Base-by-base conservation (phyloP, 2,888 invertebrate genomes). In the Lepidochrysops patricia region DNA sequence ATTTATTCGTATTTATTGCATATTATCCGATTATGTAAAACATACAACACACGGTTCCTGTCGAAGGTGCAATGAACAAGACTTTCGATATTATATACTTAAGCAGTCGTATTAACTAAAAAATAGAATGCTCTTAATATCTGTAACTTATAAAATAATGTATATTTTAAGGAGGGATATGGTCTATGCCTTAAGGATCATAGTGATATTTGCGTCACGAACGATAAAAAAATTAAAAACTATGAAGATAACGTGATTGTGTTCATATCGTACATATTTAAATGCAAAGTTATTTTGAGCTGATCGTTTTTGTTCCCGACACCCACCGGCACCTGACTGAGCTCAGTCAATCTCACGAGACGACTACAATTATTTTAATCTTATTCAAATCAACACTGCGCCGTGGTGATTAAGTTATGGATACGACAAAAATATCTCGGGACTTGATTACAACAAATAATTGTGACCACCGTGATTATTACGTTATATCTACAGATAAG, bases 291-390 rank as follows among this genome's bases (percentile, higher is more conserved):
- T 65, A 66, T 70, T 63, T 64, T 72, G 74, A 54, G 54, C 32
- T 29, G 12, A 54, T 32, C 32, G 54, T 15, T 82, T 82, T 82
- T 80, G 76, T 80, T 71, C 72, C 75, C 73, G 66, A 68, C 43
- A 43, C 43, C 43, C 43, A 43, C 75, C 73, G 66, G 69, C 80
- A 77, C 79, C 75, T 75, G 77, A 79, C 72, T 67, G 68, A 66
- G 73, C 68, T 71, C 71, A 80, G 79, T 79, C 80, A 79, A 80
- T 82, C 83, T 84, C 74, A 66, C 77, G 81, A 81, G 82, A 84
- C 77, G 76, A 75, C 76, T 82, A 88, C 87, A 87, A 86, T 88
- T 88, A 88, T 87, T 87, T 80, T 88, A 87, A 88, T 87, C 87
- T 86, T 83, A 82, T 84, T 84, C 83, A 82, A 84, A 86, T 87